Base-by-base conservation (phyloP, 2,888 invertebrate species). In the Cataglyphis altisquamis region DNA sequence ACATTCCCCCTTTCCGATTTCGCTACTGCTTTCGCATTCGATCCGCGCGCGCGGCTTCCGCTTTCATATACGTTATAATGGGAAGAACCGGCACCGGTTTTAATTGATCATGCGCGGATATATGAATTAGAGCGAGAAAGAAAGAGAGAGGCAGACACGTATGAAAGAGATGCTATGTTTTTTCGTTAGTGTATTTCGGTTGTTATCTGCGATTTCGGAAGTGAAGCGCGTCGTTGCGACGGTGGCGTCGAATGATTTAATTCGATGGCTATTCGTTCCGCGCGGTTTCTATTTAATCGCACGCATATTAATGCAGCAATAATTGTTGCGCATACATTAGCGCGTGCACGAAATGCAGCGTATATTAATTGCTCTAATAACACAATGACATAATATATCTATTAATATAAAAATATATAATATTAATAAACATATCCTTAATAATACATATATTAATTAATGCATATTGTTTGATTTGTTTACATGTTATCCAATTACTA, bases 151-250 rank as follows among this genome's bases (percentile, higher is more conserved):
- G 18, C 25, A 1, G 32, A 32, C 48, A 21, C 52, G 63, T 15
- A 55, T 45, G 55, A 57, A 68, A 29, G 41, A 77, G 67, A 52
- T 39, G 32, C n/a, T 52, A 8, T 36, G 45, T 21, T 78, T 25
- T 25, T 32, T 70, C 78, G 39, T 77, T 77, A 25, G 21, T 41
- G 21, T 18, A 45, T 70, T 70, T 48, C 70, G 45, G 60, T 78
- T 60, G 57, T 78, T 78, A 78, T 45, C 78, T n/a, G 60, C 25
- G 78, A 80, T 80, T 80, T 80, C 72, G 78, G 45, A 78, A 70
- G 70, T 60, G 55, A 60, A 25, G 32, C 64, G 36, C 21, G 21
- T 12, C 39, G 4, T 25, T 9, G 18, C 55, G 67, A 15, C 25
- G 12, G 41, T 32, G 29, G 21, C 6, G 3, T n/a, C 18, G 5